Evolutionary conservation across 1,140 invertebrate species (phyloP).

Genomic region (Danaus melanippus): DNA sequence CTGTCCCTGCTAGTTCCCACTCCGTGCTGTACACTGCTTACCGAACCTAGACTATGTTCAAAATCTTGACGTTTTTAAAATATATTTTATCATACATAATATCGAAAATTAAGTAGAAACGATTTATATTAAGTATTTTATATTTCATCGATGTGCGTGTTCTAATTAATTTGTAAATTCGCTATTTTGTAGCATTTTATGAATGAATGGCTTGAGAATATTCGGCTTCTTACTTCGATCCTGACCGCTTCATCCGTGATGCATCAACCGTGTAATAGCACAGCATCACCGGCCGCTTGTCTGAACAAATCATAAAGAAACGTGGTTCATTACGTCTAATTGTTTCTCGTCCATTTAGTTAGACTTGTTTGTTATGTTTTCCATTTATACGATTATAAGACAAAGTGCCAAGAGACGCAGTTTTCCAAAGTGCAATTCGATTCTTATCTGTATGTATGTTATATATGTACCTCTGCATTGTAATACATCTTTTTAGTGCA

Average conservation of each 20-base stretch:
- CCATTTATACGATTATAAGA: constrained; percentile 37
- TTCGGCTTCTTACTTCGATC: constrained; percentile 14
- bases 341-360: too few relatives aligned
- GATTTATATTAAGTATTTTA: constrained; percentile 40
- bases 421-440: constrained; percentile 57
- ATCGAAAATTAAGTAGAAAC: constrained; percentile 42
- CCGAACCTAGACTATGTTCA: constrained; percentile 57
- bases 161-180: constrained; percentile 24
- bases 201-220: constrained; percentile 19
- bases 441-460: constrained; percentile 35
- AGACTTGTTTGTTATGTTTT: constrained; percentile 16
- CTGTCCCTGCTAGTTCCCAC: constrained; percentile 31
- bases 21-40: constrained; percentile 63
- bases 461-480: constrained; percentile 36
- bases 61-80: constrained; percentile 58
- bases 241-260: not conserved
- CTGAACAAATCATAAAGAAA: too few relatives aligned
- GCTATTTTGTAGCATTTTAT: constrained; percentile 20
- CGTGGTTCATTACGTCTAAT: too few relatives aligned
- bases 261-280: too few relatives aligned
- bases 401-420: constrained; percentile 64
- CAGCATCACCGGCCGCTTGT: too few relatives aligned
- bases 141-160: constrained; percentile 40
- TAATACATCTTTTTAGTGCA: constrained; percentile 11
- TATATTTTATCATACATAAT: constrained; percentile 60